Evolutionary conservation across 2,888 invertebrate genomes (phyloP), one percentile per base, ranked within the genome.

Genomic region (Calliopum simillimum): DNA sequence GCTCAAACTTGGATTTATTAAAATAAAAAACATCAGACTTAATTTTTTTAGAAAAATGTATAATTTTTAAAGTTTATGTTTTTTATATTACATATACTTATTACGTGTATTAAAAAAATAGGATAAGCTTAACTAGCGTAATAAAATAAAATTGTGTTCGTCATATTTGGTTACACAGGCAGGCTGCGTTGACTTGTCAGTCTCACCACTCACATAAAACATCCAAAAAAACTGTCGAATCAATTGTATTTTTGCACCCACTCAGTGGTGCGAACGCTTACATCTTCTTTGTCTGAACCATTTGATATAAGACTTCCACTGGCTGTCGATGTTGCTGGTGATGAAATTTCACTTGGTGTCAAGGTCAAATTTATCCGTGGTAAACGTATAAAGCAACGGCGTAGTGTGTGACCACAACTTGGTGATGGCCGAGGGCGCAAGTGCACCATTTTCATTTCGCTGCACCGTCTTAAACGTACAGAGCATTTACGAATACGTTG

Each of bases 351-450:
- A 21, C 76, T 81, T 66, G 77, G 79, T 0, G 75, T 77, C 14
- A 75, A 56, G 33, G n/a, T n/a, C n/a, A n/a, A n/a, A 11, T 82
- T 80, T 4, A 81, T 55, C 0, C 81, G 76, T 13, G 82, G 82
- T 5, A 81, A 72, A 4, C 83, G 77, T 3, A 81, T 82, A 66
- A 78, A 76, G 55, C 81, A 82, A 0, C 76, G 79, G 4, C 81
- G 77, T 1, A 70, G 71, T 4, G 69, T 74, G 19, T 77, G 73
- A 4, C 74, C 71, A 19, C 56, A 66, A 12, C 5, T 25, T 41
- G 47, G 3, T 16, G 69, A 0, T 41, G 19, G 8, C 43, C 46
- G 2, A n/a, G 49, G 13, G 3, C 25, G 21, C 8, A 62, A 13
- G 13, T 56, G 33, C 21, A 55, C 14, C 12, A 21, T 25, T 6